Base-by-base conservation (phyloP, 2,888 invertebrate species). In the Zeuzera pyrina region DNA sequence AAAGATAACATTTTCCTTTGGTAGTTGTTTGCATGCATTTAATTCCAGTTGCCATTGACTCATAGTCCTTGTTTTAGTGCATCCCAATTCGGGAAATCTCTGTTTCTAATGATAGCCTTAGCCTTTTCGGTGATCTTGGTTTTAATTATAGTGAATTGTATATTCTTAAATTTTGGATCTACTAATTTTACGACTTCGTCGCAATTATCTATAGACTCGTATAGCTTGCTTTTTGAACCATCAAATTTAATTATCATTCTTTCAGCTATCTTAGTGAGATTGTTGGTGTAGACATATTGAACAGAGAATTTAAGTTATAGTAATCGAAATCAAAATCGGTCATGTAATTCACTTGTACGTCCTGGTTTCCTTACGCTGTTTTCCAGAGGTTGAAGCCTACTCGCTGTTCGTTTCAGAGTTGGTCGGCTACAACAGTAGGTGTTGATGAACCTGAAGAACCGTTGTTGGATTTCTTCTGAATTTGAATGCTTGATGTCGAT, bases 1-100 rank as follows among this genome's bases (percentile, higher is more conserved):
- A 11, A 31, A 19, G n/a, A 41, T n/a, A n/a, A n/a, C n/a, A 1
- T 29, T 2, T 30, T 41, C 35, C 11, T 34, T 38, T 3, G 30
- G 24, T 10, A 12, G 10, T 31, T 41, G 34, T 21, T 15, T 35
- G 28, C 38, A 38, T 6, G 41, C 38, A 31, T 41, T 41, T 27
- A 41, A 24, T 28, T 41, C 38, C 19, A 38, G 22, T 25, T 40
- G 37, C 30, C 35, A 35, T 24, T 35, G 35, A 3, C 30, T 31
- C 15, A 35, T 27, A 5, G 31, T 35, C 12, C 35, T 15, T 35
- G 6, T 30, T 31, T 31, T 12, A 35, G 11, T 10, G 23, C 3
- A 3, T 23, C 10, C 23, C 23, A 23, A 10, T 23, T n/a, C 3
- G n/a, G 23, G 10, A 23, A 23, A n/a, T 23, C 23, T 10, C 23